Conservation (phyloP, 2,113 vertebrate genomes). For the Gymnarchus niloticus region DNA sequence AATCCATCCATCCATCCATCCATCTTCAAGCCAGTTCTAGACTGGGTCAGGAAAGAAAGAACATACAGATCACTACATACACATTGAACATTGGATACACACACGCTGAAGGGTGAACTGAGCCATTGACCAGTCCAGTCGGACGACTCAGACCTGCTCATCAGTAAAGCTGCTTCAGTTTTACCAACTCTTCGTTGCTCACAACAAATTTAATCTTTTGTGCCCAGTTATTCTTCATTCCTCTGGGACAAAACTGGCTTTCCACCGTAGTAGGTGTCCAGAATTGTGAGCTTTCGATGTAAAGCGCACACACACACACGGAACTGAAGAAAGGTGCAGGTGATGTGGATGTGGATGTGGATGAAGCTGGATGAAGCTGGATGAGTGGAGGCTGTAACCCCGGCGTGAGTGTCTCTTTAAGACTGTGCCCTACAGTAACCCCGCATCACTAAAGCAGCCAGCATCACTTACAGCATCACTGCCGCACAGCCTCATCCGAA, state of each 20-base stretch:
- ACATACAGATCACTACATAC: too few species aligned
- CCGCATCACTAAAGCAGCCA: neutral
- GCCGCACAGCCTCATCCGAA: neutral
- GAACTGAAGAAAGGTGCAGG: neutral
- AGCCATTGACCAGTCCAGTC: neutral
- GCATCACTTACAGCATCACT: slow-evolving; percentile 10
- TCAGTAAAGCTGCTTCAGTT: neutral
- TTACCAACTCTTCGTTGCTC: neutral
- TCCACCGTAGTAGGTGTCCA: neutral
- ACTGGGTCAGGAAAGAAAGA: too few species aligned
- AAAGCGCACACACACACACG: neutral
- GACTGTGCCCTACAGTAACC: slow-evolving; percentile 24
- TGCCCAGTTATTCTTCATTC: neutral
- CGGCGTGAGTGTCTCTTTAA: slow-evolving; percentile 21
- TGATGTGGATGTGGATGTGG: neutral
- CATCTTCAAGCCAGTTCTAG: neutral
- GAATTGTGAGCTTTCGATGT: neutral
- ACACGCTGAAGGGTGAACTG: too few species aligned
- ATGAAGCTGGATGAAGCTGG: neutral
- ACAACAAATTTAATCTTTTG: neutral
- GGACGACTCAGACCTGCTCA: neutral
- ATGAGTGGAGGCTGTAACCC: neutral
- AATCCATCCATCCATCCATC: neutral
- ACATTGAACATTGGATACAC: too few species aligned
- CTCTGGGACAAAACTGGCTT: neutral